Conservation (phyloP, 2,113 vertebrate genomes). For the Monopterus albus region DNA sequence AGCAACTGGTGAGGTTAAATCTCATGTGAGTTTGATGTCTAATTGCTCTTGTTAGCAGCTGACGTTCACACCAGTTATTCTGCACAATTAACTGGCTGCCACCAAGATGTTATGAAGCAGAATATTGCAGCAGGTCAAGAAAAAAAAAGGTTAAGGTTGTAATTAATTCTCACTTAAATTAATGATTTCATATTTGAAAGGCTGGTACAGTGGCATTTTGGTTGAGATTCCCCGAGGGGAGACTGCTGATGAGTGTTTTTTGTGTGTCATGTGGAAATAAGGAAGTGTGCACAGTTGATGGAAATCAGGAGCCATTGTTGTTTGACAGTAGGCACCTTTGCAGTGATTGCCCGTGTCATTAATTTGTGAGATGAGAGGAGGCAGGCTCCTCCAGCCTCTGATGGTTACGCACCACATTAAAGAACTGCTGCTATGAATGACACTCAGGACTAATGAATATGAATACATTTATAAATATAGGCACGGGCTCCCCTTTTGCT, state of each 20-base stretch:
- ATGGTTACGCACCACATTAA: conserved; percentile 70
- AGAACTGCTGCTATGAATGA: conserved; percentile 76
- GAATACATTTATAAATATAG: conserved; percentile 83
- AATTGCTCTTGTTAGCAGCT: conserved; percentile 81
- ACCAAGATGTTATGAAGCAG: conserved; percentile 73
- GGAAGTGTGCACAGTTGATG: conserved; percentile 45
- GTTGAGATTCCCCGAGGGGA: conserved; percentile 56
- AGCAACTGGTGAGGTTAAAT: conserved; percentile 50
- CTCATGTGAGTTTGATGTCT: conserved; percentile 64
- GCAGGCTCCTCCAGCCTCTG: conserved; percentile 71
- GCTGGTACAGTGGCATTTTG: conserved; percentile 65
- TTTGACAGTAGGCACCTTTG: conserved; percentile 81
- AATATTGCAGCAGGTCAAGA: conserved; percentile 73
- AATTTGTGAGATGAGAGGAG: conserved; percentile 80
- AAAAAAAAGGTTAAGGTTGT: conserved; percentile 59
- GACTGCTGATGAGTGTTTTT: conserved; percentile 47
- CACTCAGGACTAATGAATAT: conserved; percentile 83
- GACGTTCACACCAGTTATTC: conserved; percentile 74
- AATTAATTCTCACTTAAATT: conserved; percentile 82
- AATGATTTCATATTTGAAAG: conserved; percentile 75
- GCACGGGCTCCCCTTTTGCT: conserved; percentile 64
- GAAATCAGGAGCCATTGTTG: conserved; percentile 80
- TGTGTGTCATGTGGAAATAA: conserved; percentile 47
- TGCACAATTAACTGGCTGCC: conserved; percentile 77
- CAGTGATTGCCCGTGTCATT: conserved; percentile 79